A percentile compares a stretch with the other conserved stretches of the same genome.
Conservation (phyloP, 2,888 invertebrate species). For the Pelosia muscerda region DNA sequence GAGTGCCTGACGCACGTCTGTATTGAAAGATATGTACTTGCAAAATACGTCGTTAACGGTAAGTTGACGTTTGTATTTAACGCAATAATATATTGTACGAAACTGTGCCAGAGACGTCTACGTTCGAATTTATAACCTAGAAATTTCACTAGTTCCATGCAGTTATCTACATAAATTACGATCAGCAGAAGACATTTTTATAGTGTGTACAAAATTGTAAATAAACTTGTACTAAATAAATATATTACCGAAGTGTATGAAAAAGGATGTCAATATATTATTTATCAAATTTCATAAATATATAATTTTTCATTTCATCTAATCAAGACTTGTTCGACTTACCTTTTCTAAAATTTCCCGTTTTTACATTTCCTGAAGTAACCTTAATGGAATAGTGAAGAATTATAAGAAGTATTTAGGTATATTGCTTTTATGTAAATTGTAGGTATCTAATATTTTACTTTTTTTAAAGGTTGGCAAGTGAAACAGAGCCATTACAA, state of each 20-base stretch:
- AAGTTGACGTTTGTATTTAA: conserved; percentile 38
- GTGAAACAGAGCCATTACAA: conserved; percentile 68
- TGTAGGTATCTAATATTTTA: not conserved
- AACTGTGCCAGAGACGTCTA: not conserved
- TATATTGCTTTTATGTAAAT: too few species aligned
- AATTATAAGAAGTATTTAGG: not conserved
- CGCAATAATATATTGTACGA: not conserved
- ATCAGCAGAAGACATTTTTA: too few species aligned
- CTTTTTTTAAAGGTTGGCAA: conserved; percentile 67
- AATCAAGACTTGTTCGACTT: not conserved
- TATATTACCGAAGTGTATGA: too few species aligned
- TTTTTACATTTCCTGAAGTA: not conserved
- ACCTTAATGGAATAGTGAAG: not conserved
- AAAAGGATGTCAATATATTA: too few species aligned
- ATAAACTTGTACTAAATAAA: too few species aligned
- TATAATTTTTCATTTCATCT: not conserved
- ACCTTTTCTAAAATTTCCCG: not conserved
- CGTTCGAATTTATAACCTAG: too few species aligned
- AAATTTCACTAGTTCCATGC: too few species aligned
- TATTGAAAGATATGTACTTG: conserved; percentile 80
- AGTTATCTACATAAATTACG: too few species aligned
- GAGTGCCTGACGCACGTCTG: conserved; percentile 79
- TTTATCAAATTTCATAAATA: too few species aligned
- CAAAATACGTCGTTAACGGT: conserved; percentile 77
- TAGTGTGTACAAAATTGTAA: too few species aligned